These are phyloP conservation scores for Entomyzon cyanotis DNA, from an alignment of 2,113 vertebrate genomes.

Conservation along the genomic window DNA sequence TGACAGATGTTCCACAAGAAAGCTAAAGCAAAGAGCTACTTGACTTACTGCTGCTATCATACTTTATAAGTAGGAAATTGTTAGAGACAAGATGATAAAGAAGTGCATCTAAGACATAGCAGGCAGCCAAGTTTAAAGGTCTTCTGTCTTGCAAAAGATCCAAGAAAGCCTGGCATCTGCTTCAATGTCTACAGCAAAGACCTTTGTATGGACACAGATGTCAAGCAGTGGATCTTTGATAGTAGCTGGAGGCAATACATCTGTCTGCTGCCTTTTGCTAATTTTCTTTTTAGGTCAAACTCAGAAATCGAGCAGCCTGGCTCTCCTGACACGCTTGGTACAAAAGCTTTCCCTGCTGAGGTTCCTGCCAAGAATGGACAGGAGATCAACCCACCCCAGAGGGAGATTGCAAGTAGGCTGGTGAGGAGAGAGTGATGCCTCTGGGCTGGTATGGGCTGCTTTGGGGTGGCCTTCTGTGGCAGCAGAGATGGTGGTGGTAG, in stretches of 20 bases:
- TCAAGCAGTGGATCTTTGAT: background rate
- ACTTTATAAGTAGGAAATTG: background rate
- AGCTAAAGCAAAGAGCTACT: background rate
- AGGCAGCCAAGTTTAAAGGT: background rate
- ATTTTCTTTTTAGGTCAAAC: background rate
- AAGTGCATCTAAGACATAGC: background rate
- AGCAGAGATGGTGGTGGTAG: background rate
- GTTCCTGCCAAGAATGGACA: background rate
- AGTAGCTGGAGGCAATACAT: background rate
- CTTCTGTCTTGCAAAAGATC: background rate
- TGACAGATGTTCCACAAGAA: background rate
- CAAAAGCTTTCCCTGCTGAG: background rate
- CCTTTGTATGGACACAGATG: background rate
- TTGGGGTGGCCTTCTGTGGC: background rate
- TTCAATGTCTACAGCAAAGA: background rate
- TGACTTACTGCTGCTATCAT: background rate
- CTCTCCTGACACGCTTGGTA: background rate
- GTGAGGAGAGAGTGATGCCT: background rate
- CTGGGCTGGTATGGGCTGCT: background rate
- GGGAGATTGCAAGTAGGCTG: background rate
- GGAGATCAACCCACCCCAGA: background rate
- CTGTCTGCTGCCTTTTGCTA: background rate
- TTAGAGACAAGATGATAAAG: conserved; percentile 7
- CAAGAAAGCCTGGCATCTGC: background rate
- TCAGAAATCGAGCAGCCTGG: background rate